Percentiles rank a stretch among this genome's conserved stretches.
phyloP scores from a whole-genome alignment of 2,888 invertebrate genomes.

The Pherbina coryleti region DNA sequence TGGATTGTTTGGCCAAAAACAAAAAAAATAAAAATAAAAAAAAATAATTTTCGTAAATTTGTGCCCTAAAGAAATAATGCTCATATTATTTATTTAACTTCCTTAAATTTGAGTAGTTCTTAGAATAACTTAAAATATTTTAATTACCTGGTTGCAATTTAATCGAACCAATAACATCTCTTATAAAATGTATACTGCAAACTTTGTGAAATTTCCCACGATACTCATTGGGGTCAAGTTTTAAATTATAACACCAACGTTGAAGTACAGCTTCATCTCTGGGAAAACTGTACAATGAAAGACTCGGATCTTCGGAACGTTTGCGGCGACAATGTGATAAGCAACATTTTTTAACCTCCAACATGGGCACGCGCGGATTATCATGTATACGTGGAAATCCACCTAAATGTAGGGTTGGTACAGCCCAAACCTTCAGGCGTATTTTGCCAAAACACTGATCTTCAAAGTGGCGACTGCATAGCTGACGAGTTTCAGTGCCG shows the following conservation, averaged over 20 bases:
- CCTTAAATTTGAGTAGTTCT: no score
- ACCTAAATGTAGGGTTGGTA: slow-evolving; percentile 62
- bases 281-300: slow-evolving; percentile 63
- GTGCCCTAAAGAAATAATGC: no score
- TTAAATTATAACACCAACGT: slow-evolving; percentile 64
- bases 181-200: slow-evolving; percentile 65
- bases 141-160: slow-evolving; percentile 60
- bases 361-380: slow-evolving; percentile 58
- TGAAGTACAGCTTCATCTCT: slow-evolving; percentile 60
- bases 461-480: slow-evolving; percentile 63
- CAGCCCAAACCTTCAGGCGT: slow-evolving; percentile 63
- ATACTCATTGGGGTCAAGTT: slow-evolving; percentile 61
- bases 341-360: slow-evolving; percentile 64
- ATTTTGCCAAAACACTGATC: slow-evolving; percentile 65
- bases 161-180: slow-evolving; percentile 60
- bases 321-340: slow-evolving; percentile 61
- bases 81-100: no score
- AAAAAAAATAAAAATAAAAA: no score
- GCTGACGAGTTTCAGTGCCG: slow-evolving; percentile 62
- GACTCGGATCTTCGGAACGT: slow-evolving; percentile 63
- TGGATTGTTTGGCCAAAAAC: no score
- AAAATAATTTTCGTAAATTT: no score
- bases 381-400: slow-evolving; percentile 63
- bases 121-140: no score
- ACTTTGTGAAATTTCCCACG: slow-evolving; percentile 66